Evolutionary conservation across 2,113 vertebrate species (phyloP).

Genomic region (Podilymbus podiceps): DNA sequence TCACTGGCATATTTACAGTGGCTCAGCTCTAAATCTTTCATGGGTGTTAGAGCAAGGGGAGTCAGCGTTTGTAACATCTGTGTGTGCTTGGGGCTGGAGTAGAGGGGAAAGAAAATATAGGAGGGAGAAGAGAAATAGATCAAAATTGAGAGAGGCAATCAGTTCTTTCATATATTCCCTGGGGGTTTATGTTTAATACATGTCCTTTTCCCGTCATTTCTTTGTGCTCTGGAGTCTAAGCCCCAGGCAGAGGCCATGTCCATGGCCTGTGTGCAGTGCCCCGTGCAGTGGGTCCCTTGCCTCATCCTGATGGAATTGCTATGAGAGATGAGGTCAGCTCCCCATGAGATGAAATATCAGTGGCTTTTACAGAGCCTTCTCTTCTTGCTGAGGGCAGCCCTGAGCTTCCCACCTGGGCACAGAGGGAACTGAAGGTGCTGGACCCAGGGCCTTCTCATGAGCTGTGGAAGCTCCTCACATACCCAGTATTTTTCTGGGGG

Average conservation of each 20-base stretch:
- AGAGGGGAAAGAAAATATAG: not conserved
- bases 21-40: constrained; percentile 2
- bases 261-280: not conserved
- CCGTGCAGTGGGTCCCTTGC: accelerated
- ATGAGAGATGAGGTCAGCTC: not conserved
- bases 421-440: not conserved
- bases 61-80: not conserved
- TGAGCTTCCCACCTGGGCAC: not conserved
- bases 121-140: not conserved
- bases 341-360: accelerated
- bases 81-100: not conserved
- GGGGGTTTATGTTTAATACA: not conserved
- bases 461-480: not conserved
- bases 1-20: constrained; percentile 32
- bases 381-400: not conserved
- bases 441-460: not conserved
- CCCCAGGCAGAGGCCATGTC: not conserved
- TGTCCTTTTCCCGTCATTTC: not conserved
- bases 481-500: not conserved
- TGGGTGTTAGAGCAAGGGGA: not conserved
- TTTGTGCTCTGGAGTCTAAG: not conserved
- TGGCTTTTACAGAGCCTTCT: not conserved
- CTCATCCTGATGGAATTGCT: not conserved
- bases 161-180: not conserved
- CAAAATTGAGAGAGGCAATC: not conserved